phyloP scores from a whole-genome alignment of 2,797 vertebrate species.

The Alfaro cultratus region DNA sequence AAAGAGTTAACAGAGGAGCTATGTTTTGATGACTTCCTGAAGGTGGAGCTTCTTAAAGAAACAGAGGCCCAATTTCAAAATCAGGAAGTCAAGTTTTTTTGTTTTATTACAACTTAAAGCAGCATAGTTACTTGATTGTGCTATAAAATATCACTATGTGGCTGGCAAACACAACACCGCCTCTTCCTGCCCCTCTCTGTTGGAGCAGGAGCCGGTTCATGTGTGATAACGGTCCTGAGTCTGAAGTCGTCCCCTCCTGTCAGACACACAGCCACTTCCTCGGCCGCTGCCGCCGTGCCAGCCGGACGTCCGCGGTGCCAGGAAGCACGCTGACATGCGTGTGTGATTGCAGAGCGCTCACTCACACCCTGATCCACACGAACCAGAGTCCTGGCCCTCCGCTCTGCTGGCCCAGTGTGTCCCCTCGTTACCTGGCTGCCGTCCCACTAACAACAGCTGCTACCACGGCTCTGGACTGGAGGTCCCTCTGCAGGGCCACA shows the following conservation, averaged over 20 bases:
- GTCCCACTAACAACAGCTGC: conserved; percentile 74
- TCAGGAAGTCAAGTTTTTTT: too few species aligned
- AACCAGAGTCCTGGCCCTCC: conserved; percentile 61
- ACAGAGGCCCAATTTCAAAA: too few species aligned
- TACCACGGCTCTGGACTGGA: conserved; percentile 54
- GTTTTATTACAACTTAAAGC: too few species aligned
- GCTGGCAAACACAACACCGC: too few species aligned
- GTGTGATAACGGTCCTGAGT: conserved; percentile 42
- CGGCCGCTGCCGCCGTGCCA: conserved; percentile 49
- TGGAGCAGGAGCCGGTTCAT: conserved; percentile 18
- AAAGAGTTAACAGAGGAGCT: too few species aligned
- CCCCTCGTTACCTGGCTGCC: conserved; percentile 62
- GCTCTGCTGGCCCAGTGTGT: conserved; percentile 69
- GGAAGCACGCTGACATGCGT: conserved; percentile 48
- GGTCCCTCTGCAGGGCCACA: conserved; percentile 48
- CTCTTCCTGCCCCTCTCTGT: background rate
- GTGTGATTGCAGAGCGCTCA: conserved; percentile 33
- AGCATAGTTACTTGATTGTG: too few species aligned
- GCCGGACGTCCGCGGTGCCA: conserved; percentile 37
- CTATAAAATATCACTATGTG: too few species aligned
- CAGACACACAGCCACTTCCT: conserved; percentile 43
- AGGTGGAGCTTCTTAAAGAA: too few species aligned
- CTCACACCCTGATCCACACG: conserved; percentile 47
- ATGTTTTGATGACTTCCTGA: too few species aligned
- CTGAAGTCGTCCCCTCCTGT: conserved; percentile 52